Evolutionary conservation across 2,888 invertebrate species (phyloP), one percentile per base, ranked within the genome.

Genomic region (Zhuqinia jingwanae): DNA sequence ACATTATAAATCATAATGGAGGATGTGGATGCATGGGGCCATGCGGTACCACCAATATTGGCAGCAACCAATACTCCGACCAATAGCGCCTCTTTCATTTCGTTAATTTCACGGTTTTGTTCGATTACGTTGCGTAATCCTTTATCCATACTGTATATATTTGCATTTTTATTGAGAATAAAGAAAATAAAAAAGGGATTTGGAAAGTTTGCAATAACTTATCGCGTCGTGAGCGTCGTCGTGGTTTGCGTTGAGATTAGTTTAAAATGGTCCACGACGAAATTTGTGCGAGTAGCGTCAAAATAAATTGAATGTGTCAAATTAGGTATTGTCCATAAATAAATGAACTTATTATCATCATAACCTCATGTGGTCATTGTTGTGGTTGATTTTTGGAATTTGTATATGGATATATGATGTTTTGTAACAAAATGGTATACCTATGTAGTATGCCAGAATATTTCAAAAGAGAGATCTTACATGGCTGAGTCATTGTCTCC

Each of bases 21-120:
- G n/a, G 87, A 85, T n/a, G 50, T 22, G 36, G 88, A 82, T 13
- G 83, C 42, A 78, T 88, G 85, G 1, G 90, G 90, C 82, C 85
- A 87, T 73, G 87, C 88, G 3, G 85, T 70, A 2, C 90, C 90
- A 25, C 90, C 89, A 63, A 90, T 88, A 84, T 90, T 90, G 11
- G 90, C 89, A 45, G 89, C 89, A 2, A 76, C 81, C 77, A 87
- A 60, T 11, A 88, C 78, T 75, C 87, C 88, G 25, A 75, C 50
- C 22, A 87, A 53, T 13, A 88, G 58, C 65, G 88, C 88, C 1
- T 47, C 47, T 76, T 85, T 87, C 60, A 89, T n/a, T 63, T 50
- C 75, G 53, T 60, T 42, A 78, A 50, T 73, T 65, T 78, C 87
- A 60, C 36, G 60, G 36, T 50, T 36, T 8, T 73, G 25, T 42